Conservation (phyloP, 92 coral and sea anemone genomes). For the Epizoanthus illoricatus region DNA sequence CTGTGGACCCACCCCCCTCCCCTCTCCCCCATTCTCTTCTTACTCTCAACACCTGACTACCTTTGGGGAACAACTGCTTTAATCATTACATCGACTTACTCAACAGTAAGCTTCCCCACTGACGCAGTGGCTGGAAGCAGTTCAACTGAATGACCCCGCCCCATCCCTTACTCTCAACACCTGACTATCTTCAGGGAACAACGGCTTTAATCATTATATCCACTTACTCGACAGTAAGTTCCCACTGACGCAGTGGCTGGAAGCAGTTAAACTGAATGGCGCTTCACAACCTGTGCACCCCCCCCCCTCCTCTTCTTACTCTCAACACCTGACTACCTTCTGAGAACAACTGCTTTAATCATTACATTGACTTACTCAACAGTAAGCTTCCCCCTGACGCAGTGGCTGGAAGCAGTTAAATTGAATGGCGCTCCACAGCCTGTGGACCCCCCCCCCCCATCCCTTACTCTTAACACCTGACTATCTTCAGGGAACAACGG, state of each 20-base stretch:
- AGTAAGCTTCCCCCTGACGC: slow-evolving; percentile 79
- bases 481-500: neutral
- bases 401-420: slow-evolving; percentile 93
- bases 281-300: slow-evolving; percentile 97
- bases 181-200: neutral
- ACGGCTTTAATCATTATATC: neutral
- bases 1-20: too few species aligned
- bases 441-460: slow-evolving; percentile 84
- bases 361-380: slow-evolving; percentile 80
- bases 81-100: slow-evolving; percentile 62
- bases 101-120: slow-evolving; percentile 84
- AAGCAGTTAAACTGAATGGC: slow-evolving; percentile 96
- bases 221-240: slow-evolving; percentile 94
- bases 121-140: slow-evolving; percentile 89
- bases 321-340: too few species aligned
- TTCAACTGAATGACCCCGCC: slow-evolving; percentile 96
- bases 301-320: too few species aligned
- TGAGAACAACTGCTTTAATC: neutral
- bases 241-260: slow-evolving; percentile 83
- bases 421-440: slow-evolving; percentile 97
- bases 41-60: too few species aligned
- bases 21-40: too few species aligned
- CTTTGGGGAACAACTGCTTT: neutral
- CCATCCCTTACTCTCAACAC: slow-evolving; percentile 47
- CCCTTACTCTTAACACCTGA: neutral